Conservation (phyloP, 2,888 invertebrate genomes). For the Microchrysa polita region DNA sequence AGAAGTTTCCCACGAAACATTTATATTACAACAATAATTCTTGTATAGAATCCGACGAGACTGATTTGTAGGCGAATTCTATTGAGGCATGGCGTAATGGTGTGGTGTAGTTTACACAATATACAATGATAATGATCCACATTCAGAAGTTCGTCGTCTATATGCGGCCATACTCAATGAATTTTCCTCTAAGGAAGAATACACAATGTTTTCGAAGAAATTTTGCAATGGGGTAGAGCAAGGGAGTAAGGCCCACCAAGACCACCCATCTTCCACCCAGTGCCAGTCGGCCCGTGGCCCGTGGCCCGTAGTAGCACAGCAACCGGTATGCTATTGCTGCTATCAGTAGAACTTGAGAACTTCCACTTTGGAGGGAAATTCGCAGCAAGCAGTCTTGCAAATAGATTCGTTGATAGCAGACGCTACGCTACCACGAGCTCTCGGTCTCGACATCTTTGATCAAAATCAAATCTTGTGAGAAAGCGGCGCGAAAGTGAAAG, state of each 20-base stretch:
- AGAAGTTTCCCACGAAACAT: too few species aligned
- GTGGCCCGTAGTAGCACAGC: background rate
- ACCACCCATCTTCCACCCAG: slow-evolving; percentile 14
- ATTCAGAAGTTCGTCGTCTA: too few species aligned
- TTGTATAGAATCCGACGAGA: too few species aligned
- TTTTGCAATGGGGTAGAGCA: background rate
- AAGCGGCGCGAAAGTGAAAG: background rate
- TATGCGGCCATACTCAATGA: background rate
- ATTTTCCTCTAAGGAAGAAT: slow-evolving; percentile 4
- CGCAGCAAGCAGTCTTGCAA: slow-evolving; percentile 20
- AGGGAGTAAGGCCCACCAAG: background rate
- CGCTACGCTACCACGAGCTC: background rate
- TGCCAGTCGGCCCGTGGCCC: background rate
- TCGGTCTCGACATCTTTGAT: background rate
- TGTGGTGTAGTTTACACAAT: too few species aligned
- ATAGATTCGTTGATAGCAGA: slow-evolving; percentile 16
- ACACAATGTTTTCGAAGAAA: too few species aligned
- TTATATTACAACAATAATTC: too few species aligned
- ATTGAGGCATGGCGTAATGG: too few species aligned
- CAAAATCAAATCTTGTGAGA: background rate
- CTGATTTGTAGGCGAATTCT: too few species aligned
- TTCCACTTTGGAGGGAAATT: slow-evolving; percentile 36
- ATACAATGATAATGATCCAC: too few species aligned
- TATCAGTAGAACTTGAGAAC: slow-evolving; percentile 31
- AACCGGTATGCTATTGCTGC: background rate